Evolutionary conservation across 2,888 invertebrate species (phyloP).

Genomic region (Pachydiplax longipennis): DNA sequence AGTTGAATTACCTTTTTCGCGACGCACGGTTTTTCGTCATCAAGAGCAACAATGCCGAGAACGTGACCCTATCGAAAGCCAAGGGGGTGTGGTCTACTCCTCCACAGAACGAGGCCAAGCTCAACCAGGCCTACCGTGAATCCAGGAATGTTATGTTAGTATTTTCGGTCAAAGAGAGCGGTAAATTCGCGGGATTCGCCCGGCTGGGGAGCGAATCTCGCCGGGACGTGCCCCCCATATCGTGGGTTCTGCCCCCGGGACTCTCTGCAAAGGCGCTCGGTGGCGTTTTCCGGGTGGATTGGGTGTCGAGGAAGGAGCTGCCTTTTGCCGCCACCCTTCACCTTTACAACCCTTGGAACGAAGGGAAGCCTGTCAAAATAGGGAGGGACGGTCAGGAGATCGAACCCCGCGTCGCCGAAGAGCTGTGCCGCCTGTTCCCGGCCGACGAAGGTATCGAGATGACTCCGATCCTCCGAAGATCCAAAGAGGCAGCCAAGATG

Average conservation of each 20-base stretch:
- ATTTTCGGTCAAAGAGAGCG: slow-evolving; percentile 98
- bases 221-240: slow-evolving; percentile 86
- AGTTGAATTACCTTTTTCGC: slow-evolving; percentile 92
- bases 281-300: slow-evolving; percentile 95
- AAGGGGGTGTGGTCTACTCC: slow-evolving; percentile 98
- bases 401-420: slow-evolving; percentile 93
- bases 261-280: slow-evolving; percentile 91
- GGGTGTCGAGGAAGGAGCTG: slow-evolving; percentile 93
- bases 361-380: slow-evolving; percentile 97
- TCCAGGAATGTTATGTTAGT: slow-evolving; percentile 92
- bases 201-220: slow-evolving; percentile 87
- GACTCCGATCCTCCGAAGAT: slow-evolving; percentile 84
- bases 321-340: slow-evolving; percentile 92
- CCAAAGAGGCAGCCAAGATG: slow-evolving; percentile 79
- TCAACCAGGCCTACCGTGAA: slow-evolving; percentile 93
- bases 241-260: slow-evolving; percentile 94
- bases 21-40: slow-evolving; percentile 95
- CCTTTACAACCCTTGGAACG: slow-evolving; percentile 97
- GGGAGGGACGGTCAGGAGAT: slow-evolving; percentile 99
- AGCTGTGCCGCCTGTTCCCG: slow-evolving; percentile 91
- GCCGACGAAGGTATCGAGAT: slow-evolving; percentile 90
- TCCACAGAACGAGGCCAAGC: slow-evolving; percentile 94
- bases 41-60: slow-evolving; percentile 97
- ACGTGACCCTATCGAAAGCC: slow-evolving; percentile 91
- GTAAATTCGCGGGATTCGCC: slow-evolving; percentile 86